phyloP scores from a whole-genome alignment of 2,888 invertebrate species.

The Pollenia griseotomentosa region DNA sequence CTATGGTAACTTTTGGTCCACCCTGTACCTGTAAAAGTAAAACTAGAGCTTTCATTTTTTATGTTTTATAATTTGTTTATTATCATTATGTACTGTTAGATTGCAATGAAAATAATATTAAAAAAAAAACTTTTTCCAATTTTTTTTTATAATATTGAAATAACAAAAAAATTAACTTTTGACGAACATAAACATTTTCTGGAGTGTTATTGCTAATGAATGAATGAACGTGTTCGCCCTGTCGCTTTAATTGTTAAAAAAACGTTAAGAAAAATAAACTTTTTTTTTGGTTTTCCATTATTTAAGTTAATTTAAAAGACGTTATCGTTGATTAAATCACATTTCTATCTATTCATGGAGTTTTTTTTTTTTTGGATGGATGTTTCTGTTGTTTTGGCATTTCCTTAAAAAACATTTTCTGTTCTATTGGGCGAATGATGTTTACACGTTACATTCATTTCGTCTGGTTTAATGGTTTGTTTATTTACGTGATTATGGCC shows the following conservation, averaged over 20 bases:
- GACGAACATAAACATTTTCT: too few species aligned
- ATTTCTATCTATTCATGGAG: background rate
- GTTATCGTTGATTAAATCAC: conserved; percentile 16
- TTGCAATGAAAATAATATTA: too few species aligned
- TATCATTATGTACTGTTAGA: too few species aligned
- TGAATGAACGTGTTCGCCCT: background rate
- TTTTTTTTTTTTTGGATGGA: background rate
- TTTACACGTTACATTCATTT: conserved; percentile 23
- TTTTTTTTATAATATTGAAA: too few species aligned
- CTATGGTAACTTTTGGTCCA: too few species aligned
- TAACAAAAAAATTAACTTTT: too few species aligned
- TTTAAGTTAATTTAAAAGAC: conserved; percentile 3
- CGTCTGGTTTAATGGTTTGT: conserved; percentile 50
- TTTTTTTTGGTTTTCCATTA: conserved; percentile 1
- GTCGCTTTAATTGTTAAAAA: background rate
- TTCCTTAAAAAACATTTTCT: conserved; percentile 19
- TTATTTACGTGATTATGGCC: conserved; percentile 59
- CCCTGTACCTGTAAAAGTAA: too few species aligned
- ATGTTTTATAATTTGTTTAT: too few species aligned
- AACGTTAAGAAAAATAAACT: background rate
- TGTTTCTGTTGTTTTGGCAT: background rate
- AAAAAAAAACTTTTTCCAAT: too few species aligned
- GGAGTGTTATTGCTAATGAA: too few species aligned
- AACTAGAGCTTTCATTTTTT: too few species aligned
- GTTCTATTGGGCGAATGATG: conserved; percentile 29